These are phyloP conservation scores for Anguilla megastoma DNA, from an alignment of 2,797 vertebrate genomes.

Conservation along the genomic window DNA sequence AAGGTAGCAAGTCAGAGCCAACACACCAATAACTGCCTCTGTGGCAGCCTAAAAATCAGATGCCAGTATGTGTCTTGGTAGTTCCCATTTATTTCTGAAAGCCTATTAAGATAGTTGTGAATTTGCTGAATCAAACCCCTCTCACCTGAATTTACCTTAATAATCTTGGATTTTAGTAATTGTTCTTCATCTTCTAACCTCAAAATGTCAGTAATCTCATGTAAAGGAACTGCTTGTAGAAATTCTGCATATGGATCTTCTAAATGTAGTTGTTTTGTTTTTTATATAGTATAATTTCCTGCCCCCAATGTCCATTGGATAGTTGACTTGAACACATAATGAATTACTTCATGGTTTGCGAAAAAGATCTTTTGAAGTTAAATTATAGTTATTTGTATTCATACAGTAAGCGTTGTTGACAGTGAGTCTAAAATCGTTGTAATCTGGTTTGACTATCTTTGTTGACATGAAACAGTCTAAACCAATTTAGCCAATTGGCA, in stretches of 20 bases:
- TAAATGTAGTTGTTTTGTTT: background rate
- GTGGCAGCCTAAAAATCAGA: background rate
- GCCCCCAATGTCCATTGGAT: constrained; percentile 18
- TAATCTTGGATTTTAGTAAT: background rate
- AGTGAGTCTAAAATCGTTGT: too few relatives aligned
- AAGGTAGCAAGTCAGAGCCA: background rate
- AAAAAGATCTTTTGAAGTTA: too few relatives aligned
- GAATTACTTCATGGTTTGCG: too few relatives aligned
- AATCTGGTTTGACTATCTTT: too few relatives aligned
- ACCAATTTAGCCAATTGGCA: too few relatives aligned
- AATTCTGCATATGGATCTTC: background rate
- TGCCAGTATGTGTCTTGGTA: constrained; percentile 7
- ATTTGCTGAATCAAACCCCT: background rate
- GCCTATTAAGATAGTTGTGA: constrained; percentile 3
- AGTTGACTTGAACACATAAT: constrained; percentile 1
- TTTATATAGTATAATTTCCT: constrained; percentile 16
- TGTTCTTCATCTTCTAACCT: too few relatives aligned
- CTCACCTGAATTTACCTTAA: background rate
- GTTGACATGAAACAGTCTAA: too few relatives aligned
- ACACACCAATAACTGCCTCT: background rate
- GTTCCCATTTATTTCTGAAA: background rate
- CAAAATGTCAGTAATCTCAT: too few relatives aligned
- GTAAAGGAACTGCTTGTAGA: too few relatives aligned
- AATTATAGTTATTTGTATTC: too few relatives aligned
- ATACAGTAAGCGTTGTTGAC: too few relatives aligned